A percentile compares a stretch with the other conserved stretches of the same genome.
Evolutionary conservation across 1,140 invertebrate genomes (phyloP).

Genomic region (Trigoniulus corallinus): DNA sequence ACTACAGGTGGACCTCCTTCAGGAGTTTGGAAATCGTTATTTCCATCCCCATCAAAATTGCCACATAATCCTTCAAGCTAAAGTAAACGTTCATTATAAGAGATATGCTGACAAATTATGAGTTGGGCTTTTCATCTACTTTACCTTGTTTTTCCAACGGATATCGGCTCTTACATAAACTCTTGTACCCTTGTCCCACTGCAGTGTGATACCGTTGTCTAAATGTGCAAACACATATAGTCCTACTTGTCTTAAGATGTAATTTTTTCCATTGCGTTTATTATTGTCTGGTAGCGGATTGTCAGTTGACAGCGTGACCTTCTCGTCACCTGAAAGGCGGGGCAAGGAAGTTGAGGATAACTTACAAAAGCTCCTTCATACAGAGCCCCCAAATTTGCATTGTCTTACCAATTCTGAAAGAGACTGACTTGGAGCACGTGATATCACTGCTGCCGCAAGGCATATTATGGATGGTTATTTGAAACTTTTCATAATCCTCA

Average conservation of each 20-base stretch:
- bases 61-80: constrained; percentile 71
- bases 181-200: constrained; percentile 71
- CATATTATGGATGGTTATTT: constrained; percentile 41
- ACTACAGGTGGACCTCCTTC: constrained; percentile 50
- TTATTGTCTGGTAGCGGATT: constrained; percentile 7
- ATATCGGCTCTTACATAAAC: constrained; percentile 58
- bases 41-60: constrained; percentile 66
- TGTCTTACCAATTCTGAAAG: constrained; percentile 36
- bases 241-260: constrained; percentile 41
- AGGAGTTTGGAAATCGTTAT: constrained; percentile 69
- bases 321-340: constrained; percentile 8
- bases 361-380: no score
- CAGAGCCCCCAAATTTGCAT: not conserved
- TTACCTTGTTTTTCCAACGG: constrained; percentile 51
- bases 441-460: constrained; percentile 70
- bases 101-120: not conserved
- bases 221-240: constrained; percentile 61
- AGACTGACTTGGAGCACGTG: constrained; percentile 69
- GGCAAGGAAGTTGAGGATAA: constrained; percentile 4
- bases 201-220: constrained; percentile 54
- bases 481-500: constrained; percentile 18
- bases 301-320: constrained; percentile 5
- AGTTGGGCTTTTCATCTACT: constrained; percentile 4
- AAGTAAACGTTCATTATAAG: constrained; percentile 2
- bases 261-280: constrained; percentile 20